Evolutionary conservation across 2,113 vertebrate species (phyloP).

Genomic region (Coreoperca whiteheadi): DNA sequence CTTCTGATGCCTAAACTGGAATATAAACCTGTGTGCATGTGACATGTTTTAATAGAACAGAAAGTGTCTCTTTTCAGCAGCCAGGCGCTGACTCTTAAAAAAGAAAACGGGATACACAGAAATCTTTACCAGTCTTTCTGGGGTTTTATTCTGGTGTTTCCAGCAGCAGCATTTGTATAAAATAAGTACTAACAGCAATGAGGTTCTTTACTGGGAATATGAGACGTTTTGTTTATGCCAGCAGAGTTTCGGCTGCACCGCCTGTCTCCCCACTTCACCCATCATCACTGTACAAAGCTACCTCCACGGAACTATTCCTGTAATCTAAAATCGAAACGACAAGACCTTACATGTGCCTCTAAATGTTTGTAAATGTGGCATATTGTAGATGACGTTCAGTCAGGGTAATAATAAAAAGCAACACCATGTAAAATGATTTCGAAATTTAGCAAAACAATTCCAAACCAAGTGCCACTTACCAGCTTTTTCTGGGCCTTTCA

Average conservation of each 20-base stretch:
- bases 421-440: background rate
- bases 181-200: background rate
- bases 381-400: background rate
- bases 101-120: background rate
- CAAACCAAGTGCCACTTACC: background rate
- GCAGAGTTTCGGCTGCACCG: background rate
- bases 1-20: background rate
- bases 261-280: conserved; percentile 13
- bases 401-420: background rate
- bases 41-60: background rate
- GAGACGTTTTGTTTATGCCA: background rate
- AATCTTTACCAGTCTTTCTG: background rate
- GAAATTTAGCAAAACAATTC: too few relatives aligned
- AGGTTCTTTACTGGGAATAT: background rate
- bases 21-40: background rate
- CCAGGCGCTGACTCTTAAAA: background rate
- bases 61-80: background rate
- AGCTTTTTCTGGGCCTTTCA: background rate
- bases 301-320: background rate
- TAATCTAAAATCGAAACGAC: background rate
- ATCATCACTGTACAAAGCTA: background rate
- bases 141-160: background rate
- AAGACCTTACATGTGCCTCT: conserved; percentile 1
- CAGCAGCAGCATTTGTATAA: background rate
- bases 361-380: background rate